These are phyloP conservation scores for Theretra japonica DNA, from an alignment of 2,888 invertebrate genomes.

Conservation along the genomic window DNA sequence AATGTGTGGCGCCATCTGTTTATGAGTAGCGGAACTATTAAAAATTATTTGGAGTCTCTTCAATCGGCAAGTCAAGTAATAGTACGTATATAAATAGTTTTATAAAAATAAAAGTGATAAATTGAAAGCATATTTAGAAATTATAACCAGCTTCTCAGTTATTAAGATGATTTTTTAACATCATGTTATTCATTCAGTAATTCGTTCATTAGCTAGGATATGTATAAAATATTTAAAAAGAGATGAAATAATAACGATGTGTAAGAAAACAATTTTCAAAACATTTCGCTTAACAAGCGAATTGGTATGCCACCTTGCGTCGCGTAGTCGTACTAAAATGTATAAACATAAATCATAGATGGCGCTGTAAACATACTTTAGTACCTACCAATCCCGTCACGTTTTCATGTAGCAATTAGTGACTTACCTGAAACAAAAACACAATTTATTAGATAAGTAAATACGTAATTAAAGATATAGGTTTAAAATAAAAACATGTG, in stretches of 20 bases:
- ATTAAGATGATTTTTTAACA: too few species aligned
- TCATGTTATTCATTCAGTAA: too few species aligned
- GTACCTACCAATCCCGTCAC: background rate
- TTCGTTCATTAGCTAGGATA: too few species aligned
- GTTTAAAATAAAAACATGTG: background rate
- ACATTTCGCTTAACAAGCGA: background rate
- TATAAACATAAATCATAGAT: background rate
- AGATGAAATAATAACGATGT: too few species aligned
- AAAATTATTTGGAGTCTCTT: background rate
- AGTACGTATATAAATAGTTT: background rate
- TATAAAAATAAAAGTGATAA: background rate
- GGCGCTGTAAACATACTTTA: conserved; percentile 22
- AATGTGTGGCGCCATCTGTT: background rate
- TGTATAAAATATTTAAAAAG: too few species aligned
- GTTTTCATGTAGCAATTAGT: too few species aligned
- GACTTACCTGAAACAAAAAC: conserved; percentile 21
- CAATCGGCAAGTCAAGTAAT: background rate
- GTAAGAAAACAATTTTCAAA: too few species aligned
- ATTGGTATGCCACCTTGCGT: conserved; percentile 16
- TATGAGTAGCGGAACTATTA: background rate
- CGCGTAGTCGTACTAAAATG: conserved; percentile 3
- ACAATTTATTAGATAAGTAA: background rate
- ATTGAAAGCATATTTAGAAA: too few species aligned
- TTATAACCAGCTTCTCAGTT: too few species aligned
- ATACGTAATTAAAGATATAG: background rate